Percentiles rank a stretch among this genome's conserved stretches.
These are phyloP conservation scores for Brachionus plicatilis DNA, from an alignment of 1,140 invertebrate genomes.

Conservation along the genomic window DNA sequence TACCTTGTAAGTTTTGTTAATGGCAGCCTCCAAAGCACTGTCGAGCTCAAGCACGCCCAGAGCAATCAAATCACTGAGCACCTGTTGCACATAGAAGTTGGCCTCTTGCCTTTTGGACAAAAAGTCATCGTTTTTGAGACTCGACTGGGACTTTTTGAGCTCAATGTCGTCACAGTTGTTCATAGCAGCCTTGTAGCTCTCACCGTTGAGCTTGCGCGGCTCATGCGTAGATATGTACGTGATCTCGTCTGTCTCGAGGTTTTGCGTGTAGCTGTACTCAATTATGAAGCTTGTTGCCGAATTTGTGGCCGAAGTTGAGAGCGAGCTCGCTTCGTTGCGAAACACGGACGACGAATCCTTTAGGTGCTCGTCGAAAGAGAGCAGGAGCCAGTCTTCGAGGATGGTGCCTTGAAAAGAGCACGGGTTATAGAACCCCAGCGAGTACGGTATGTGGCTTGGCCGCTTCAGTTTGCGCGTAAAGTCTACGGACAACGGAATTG, in stretches of 20 bases:
- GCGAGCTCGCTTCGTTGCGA: neutral
- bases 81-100: slow-evolving; percentile 33
- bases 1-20: slow-evolving; percentile 32
- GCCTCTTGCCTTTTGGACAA: slow-evolving; percentile 35
- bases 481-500: slow-evolving; percentile 19
- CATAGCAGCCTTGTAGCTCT: slow-evolving; percentile 24
- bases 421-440: neutral
- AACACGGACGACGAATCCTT: neutral
- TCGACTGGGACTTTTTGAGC: neutral
- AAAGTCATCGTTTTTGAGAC: neutral
- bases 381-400: slow-evolving; percentile 22
- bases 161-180: neutral
- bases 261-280: slow-evolving; percentile 16
- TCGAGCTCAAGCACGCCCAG: slow-evolving; percentile 36
- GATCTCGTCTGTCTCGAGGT: neutral
- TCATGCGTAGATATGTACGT: neutral
- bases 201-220: neutral
- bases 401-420: neutral
- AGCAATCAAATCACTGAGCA: slow-evolving; percentile 24
- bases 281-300: slow-evolving; percentile 18
- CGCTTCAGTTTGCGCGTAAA: slow-evolving; percentile 19
- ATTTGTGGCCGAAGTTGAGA: neutral
- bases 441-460: neutral
- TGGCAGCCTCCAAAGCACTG: slow-evolving; percentile 28
- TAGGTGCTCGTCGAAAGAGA: slow-evolving; percentile 1